Base-by-base conservation (phyloP, 2,888 invertebrate species). In the Hyles lineata region DNA sequence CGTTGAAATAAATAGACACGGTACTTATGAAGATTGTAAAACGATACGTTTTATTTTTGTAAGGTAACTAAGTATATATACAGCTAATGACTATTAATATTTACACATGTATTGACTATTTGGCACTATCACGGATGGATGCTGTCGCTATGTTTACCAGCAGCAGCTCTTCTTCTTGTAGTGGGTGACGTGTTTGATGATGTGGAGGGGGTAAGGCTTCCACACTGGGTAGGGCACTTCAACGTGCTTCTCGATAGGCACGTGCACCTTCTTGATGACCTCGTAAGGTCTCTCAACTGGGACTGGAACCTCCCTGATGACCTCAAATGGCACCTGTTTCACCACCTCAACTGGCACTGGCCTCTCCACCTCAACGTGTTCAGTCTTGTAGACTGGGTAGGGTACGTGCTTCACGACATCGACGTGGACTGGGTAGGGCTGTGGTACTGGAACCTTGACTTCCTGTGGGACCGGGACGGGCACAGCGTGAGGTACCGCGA, bases 101-200 rank as follows among this genome's bases (percentile, higher is more conserved):
- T 92, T 93, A 93, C 92, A 94, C 81, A 80, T 86, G 87, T 90
- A 91, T 89, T 90, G 90, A 91, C 89, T 94, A 93, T 93, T 93
- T 93, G 92, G 93, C 89, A 90, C 89, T 85, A 90, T 89, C 88
- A 92, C 87, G 88, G 86, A 83, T 87, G 83, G 74, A 72, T 35
- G 76, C 76, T 72, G 70, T 61, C 75, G 75, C 17, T 43, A 23
- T 11, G 23, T 81, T 91, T 81, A 94, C 92, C 94, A 93, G 83
- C 93, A 91, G 83, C 92, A 90, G 84, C 88, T 89, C 87, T 94
- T 93, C 87, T 93, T 92, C 80, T 93, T 88, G 88, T 94, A 93
- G 81, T 94, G 94, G 76, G 93, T 94, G 70, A 94, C 89, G 85
- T 94, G 94, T 77, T 94, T 94, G 85, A 94, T 93, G 84, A 94